A percentile compares a stretch with the other conserved stretches of the same genome.
These are phyloP conservation scores for Leptinotarsa haldemani DNA, from an alignment of 2,888 invertebrate species.

Conservation along the genomic window DNA sequence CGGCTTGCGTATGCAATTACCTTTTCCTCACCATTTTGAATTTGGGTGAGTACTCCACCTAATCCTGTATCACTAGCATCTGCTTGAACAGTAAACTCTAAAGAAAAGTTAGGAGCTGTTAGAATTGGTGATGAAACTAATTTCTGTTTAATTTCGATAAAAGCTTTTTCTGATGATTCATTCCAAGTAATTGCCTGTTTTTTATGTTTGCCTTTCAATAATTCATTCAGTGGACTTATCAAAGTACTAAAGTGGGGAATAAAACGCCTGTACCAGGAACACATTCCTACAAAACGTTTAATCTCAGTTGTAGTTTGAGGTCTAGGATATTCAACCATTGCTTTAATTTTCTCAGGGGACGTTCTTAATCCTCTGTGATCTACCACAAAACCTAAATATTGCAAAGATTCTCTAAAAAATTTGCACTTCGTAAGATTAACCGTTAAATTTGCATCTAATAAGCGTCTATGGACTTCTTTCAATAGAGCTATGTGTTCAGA, in stretches of 20 bases:
- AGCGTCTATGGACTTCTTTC: slow-evolving; percentile 5
- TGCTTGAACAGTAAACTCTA: slow-evolving; percentile 37
- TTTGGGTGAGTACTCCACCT: slow-evolving; percentile 38
- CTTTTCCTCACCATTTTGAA: slow-evolving; percentile 19
- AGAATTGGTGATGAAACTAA: slow-evolving; percentile 37
- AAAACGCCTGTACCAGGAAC: slow-evolving; percentile 46
- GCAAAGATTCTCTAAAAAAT: slow-evolving; percentile 23
- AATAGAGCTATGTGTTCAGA: slow-evolving; percentile 28
- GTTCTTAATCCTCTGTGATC: slow-evolving; percentile 32
- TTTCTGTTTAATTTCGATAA: slow-evolving; percentile 31
- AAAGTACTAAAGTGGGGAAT: slow-evolving; percentile 22
- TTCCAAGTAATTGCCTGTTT: slow-evolving; percentile 39
- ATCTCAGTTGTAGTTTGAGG: slow-evolving; percentile 39
- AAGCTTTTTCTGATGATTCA: slow-evolving; percentile 32
- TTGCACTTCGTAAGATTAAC: slow-evolving; percentile 28
- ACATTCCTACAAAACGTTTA: slow-evolving; percentile 41
- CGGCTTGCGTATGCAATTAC: slow-evolving; percentile 47
- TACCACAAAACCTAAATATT: no score
- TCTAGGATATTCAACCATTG: slow-evolving; percentile 33
- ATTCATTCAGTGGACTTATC: slow-evolving; percentile 28
- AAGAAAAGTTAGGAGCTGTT: slow-evolving; percentile 37
- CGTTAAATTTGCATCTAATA: neutral
- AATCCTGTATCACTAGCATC: slow-evolving; percentile 40
- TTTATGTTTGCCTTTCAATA: slow-evolving; percentile 34
- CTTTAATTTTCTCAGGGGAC: slow-evolving; percentile 37